Evolutionary conservation across 2,797 vertebrate genomes (phyloP).

Genomic region (Myotis planiceps): DNA sequence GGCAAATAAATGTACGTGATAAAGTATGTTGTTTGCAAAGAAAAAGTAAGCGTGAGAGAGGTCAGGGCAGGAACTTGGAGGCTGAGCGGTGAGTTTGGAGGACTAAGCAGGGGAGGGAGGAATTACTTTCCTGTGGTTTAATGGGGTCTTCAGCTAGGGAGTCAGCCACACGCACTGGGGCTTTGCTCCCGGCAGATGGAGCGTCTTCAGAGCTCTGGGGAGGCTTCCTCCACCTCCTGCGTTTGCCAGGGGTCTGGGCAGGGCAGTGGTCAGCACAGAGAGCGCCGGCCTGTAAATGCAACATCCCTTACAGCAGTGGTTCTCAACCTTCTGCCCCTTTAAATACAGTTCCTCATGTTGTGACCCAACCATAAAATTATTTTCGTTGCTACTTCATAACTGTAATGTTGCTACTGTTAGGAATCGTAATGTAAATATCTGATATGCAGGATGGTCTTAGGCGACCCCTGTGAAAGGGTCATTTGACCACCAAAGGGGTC

Average conservation of each 20-base stretch:
- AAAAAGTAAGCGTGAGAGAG: background rate
- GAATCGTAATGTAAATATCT: no score
- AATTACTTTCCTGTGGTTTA: background rate
- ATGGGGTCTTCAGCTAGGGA: background rate
- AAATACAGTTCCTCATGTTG: no score
- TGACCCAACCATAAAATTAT: no score
- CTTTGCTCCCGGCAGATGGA: background rate
- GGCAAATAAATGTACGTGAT: background rate
- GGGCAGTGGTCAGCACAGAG: background rate
- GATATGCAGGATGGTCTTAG: no score
- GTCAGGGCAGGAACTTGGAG: background rate
- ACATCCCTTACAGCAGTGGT: background rate
- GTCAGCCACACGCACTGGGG: background rate
- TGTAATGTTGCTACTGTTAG: no score
- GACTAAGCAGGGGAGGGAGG: background rate
- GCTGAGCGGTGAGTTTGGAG: background rate
- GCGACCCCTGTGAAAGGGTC: no score
- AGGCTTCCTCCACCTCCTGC: background rate
- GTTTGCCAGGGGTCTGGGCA: background rate
- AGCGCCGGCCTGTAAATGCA: background rate
- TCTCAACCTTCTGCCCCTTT: no score
- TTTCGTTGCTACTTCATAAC: no score
- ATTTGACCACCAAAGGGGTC: no score
- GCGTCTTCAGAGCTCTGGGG: background rate
- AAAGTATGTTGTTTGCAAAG: background rate